Evolutionary conservation across 2,888 invertebrate species (phyloP), one percentile per base, ranked within the genome.

Genomic region (Choristoneura rosaceana): DNA sequence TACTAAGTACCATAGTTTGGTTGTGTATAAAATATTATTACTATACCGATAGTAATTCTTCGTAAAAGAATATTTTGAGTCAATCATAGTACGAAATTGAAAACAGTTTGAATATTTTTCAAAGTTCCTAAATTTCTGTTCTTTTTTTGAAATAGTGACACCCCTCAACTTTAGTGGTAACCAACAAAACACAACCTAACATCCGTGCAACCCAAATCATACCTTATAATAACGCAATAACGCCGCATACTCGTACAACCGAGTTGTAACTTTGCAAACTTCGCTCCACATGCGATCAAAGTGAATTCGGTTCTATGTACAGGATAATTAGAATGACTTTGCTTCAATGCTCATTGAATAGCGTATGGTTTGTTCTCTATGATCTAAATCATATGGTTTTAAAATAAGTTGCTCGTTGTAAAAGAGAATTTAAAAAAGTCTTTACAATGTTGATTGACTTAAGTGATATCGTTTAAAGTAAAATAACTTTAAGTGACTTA

Each of bases 191-290:
- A 52, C 15, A 55, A 55, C 12, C 41, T 12, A 68, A 60, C 71
- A 47, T 71, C 69, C 17, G 69, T 52, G 41, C 65, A 75, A 71
- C 58, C 71, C n/a, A 78, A 78, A 76, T 77, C 76, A 68, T 75
- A 80, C 77, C 74, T 75, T 77, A 75, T 71, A 73, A 69, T 68
- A 43, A 65, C 12, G 64, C 52, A 47, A 69, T 62, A 74, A 41
- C 14, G 60, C 25, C 10, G 41, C n/a, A 10, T 12, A n/a, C n/a
- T n/a, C n/a, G n/a, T n/a, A 0, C 38, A 38, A 3, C 41, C 65
- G 65, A 15, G 41, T n/a, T 4, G 34, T 47, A n/a, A 67, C 45
- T 12, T 68, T 62, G 67, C 63, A 62, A 62, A 45, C 50, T 34
- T 5, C 38, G 47, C 67, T 67, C 47, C 62, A 66, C 70, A 64